Evolutionary conservation across 1,140 invertebrate genomes (phyloP).

Genomic region (Centruroides sculpturatus): DNA sequence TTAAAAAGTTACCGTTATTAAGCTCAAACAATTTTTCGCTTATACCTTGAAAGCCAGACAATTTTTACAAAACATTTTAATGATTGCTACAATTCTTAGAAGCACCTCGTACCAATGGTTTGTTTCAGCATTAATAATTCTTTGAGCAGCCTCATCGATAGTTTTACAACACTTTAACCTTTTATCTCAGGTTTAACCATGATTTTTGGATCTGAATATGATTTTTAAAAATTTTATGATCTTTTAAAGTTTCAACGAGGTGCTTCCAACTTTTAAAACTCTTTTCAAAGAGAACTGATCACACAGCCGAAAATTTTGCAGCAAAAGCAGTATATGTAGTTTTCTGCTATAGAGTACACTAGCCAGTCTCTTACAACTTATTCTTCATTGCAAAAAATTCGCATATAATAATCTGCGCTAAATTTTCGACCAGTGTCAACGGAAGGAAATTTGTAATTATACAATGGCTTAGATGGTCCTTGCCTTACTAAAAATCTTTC

Average conservation of each 20-base stretch:
- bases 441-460: slow-evolving; percentile 5
- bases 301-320: slow-evolving; percentile 1
- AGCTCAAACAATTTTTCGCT: slow-evolving; percentile 1
- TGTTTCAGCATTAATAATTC: too few relatives aligned
- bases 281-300: background rate
- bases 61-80: slow-evolving; percentile 7
- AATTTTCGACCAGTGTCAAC: slow-evolving; percentile 2
- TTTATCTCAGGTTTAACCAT: slow-evolving; percentile 7
- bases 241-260: slow-evolving; percentile 2
- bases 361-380: background rate
- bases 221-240: slow-evolving; percentile 2
- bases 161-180: slow-evolving; percentile 5
- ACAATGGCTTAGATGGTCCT: slow-evolving; percentile 5
- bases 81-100: slow-evolving; percentile 5
- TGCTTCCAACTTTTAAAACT: slow-evolving; percentile 3
- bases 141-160: background rate
- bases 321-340: too few relatives aligned
- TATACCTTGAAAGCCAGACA: slow-evolving; percentile 4
- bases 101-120: slow-evolving; percentile 4
- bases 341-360: too few relatives aligned
- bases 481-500: slow-evolving; percentile 9
- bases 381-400: slow-evolving; percentile 4
- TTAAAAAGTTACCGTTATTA: slow-evolving; percentile 6
- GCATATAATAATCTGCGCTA: background rate
- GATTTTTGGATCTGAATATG: slow-evolving; percentile 3